Conservation (phyloP, 2,797 vertebrate species). For the Gallinago stenura region DNA sequence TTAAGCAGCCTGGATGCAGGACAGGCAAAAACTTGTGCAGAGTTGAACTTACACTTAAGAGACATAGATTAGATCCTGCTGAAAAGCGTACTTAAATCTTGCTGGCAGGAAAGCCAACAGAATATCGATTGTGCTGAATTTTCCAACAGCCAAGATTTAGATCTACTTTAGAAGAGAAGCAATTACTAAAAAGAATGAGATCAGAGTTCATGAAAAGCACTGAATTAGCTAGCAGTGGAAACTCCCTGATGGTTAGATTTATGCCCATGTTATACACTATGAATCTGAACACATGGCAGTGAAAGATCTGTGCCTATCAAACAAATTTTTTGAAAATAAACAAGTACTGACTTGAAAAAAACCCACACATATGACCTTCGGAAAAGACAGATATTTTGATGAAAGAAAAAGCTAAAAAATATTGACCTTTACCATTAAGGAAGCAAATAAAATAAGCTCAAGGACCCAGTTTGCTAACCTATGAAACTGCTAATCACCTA, state of each 20-base stretch:
- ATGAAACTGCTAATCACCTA: neutral
- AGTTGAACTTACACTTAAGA: neutral
- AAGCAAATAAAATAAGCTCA: neutral
- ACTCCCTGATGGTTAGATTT: neutral
- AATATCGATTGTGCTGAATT: neutral
- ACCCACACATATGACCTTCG: accelerated
- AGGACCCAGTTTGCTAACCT: neutral
- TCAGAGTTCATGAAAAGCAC: neutral
- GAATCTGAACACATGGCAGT: neutral
- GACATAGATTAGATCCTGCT: neutral
- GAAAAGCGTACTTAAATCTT: neutral
- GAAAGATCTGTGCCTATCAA: neutral
- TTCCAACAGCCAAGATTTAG: neutral
- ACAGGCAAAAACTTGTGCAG: neutral
- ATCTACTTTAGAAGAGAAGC: neutral
- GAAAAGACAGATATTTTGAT: neutral
- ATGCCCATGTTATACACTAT: neutral
- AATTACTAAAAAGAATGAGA: slow-evolving; percentile 4
- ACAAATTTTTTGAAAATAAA: neutral
- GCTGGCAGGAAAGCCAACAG: neutral
- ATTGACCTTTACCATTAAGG: neutral
- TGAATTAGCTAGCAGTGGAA: neutral
- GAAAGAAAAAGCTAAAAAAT: neutral
- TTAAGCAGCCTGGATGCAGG: neutral
- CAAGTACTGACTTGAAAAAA: neutral